These are phyloP conservation scores for Acanthis flammea DNA, from an alignment of 2,797 vertebrate genomes.

Conservation along the genomic window DNA sequence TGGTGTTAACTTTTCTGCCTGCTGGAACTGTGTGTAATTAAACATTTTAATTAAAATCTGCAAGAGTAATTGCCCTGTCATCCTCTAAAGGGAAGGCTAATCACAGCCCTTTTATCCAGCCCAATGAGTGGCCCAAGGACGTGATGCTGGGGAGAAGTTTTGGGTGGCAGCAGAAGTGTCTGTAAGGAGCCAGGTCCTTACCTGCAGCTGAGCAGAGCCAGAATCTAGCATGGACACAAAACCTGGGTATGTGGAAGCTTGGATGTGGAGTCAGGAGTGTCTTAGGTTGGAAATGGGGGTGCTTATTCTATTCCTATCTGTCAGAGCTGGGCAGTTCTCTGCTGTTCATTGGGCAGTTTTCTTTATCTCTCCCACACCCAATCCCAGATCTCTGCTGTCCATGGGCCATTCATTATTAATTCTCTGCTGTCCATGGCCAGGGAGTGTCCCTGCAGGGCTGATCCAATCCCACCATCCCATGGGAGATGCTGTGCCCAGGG, in stretches of 20 bases:
- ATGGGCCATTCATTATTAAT: too few relatives aligned
- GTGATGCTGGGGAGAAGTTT: not conserved
- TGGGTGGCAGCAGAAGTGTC: not conserved
- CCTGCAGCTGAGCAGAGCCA: not conserved
- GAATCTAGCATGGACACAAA: not conserved
- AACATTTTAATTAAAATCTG: slow-evolving; percentile 78
- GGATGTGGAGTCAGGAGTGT: not conserved
- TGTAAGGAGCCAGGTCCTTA: not conserved
- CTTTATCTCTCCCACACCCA: not conserved
- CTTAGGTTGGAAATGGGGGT: not conserved
- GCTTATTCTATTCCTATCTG: not conserved
- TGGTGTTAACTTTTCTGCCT: slow-evolving; percentile 51
- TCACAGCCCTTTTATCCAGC: slow-evolving; percentile 48
- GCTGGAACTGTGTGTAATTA: slow-evolving; percentile 72
- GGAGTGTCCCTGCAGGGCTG: not conserved
- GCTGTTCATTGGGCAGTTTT: not conserved
- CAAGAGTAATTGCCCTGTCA: slow-evolving; percentile 71
- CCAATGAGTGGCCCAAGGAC: not conserved
- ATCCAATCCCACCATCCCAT: not conserved
- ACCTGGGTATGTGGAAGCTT: not conserved
- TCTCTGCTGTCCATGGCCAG: not conserved
- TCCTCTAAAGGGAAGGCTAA: slow-evolving; percentile 63
- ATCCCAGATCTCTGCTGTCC: not conserved
- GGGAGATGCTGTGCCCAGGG: not conserved
- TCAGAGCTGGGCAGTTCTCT: not conserved